Base-by-base conservation (phyloP, 2,797 vertebrate species). In the Cercopithecus diana region DNA sequence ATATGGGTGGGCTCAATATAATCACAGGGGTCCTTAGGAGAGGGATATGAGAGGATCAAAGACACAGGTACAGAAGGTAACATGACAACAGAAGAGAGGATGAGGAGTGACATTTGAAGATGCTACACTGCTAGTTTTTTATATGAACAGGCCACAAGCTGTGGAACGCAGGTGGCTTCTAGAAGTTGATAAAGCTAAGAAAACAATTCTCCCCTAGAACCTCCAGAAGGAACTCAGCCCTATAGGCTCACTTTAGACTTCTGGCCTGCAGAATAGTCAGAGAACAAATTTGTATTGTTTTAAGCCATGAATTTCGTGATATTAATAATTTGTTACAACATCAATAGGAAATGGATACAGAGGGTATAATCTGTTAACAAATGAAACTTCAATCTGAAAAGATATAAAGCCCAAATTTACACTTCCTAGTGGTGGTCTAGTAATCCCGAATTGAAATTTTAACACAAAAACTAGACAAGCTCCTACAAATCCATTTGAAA, bases 21-120 rank as follows among this genome's bases (percentile, higher is more conserved):
- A 52, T 39, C 30, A 52, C 20, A 41, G n/a, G 12, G 26, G 33
- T 19, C 15, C 6, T 45, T 55, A 20, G 39, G 36, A 30, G 39
- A n/a, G 30, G 57, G 19, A 58, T 3, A 33, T 5, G 9, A 39
- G 2, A 50, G 4, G 19, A 30, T 8, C 41, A 45, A n/a, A 52
- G 30, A 7, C 45, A 15, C 1, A 7, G 17, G 48, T 57, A 88
- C 4, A 17, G 36, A 81, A 76, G 17, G 3, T 6, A 43, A 19
- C 3, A 12, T 2, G 45, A 7, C 33, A 43, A 8, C 1, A 1
- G 22, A 76, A 39, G 17, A 1, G 4, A 7, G 36, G 8, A 5
- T 11, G 22, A 11, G 4, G 0, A 28, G 13, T 67, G 64, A 67
- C 15, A 30, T 6, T 9, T 24, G 26, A 41, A 15, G 75, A 64